Base-by-base conservation (phyloP, 1,140 invertebrate species). In the Papilio glaucus region DNA sequence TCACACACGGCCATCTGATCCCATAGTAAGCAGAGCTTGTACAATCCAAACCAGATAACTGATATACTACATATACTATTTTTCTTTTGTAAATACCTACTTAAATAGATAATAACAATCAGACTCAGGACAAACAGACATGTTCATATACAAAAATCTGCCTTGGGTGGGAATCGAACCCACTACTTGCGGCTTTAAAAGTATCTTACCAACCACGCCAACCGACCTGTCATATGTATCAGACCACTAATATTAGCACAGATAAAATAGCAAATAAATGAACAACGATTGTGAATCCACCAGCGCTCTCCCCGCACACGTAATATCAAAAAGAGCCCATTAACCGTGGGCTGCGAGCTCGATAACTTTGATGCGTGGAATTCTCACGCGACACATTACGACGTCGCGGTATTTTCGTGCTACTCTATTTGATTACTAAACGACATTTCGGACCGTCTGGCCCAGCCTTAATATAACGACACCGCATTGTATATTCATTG, bases 361-460 rank as follows among this genome's bases (percentile, higher is more conserved):
- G 37, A 39, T 63, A 63, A 63, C 5, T 18, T 37, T 12, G 37
- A 39, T 15, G 33, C 33, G 26, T 37, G 8, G 61, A 63, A 63
- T 63, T 39, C 62, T 41, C 62, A 18, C 33, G 62, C 62, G 62
- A 38, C 62, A 63, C 62, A 63, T 63, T 38, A 63, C 62, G 62
- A 21, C 62, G 37, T 63, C 62, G 33, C 62, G 62, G 62, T 63
- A 63, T 63, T 63, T 63, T 53, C n/a, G 45, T 1, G 38, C 7
- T 63, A 63, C 62, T 63, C 62, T 63, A 63, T 63, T 63, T 63
- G 62, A 63, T 63, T 63, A 39, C 49, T 57, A 63, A 63, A 63
- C 21, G 62, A 12, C 62, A 38, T 38, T 63, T 41, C 33, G n/a
- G 18, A 12, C 0, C 62, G 62, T 37, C 62, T 38, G 62, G 62